Conservation (phyloP, 2,888 invertebrate genomes). For the Ceramica pisi region DNA sequence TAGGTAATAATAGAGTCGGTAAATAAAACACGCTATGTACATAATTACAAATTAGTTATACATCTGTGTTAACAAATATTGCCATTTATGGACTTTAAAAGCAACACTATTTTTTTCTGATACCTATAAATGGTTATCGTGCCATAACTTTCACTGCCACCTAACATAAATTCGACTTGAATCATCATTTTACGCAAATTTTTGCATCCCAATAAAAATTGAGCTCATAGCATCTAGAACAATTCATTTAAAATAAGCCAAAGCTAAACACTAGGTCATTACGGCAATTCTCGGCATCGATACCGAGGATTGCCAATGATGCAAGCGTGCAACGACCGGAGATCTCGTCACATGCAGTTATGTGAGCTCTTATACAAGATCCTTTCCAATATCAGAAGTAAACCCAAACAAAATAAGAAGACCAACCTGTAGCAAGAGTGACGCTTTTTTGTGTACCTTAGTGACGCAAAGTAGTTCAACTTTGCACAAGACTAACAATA, state of each 20-base stretch:
- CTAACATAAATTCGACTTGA: slow-evolving; percentile 5
- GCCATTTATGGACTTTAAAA: neutral
- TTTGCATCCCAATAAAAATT: neutral
- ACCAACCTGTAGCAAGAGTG: slow-evolving; percentile 41
- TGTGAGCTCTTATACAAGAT: slow-evolving; percentile 72
- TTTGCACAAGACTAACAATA: slow-evolving; percentile 8
- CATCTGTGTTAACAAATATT: neutral
- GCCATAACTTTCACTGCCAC: slow-evolving; percentile 8
- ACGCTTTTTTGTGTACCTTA: slow-evolving; percentile 1
- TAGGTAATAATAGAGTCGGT: neutral
- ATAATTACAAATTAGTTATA: neutral
- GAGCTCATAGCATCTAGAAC: slow-evolving; percentile 5
- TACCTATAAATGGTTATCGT: too few species aligned
- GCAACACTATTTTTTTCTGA: neutral
- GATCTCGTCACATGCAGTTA: slow-evolving; percentile 63
- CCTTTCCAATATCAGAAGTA: slow-evolving; percentile 66
- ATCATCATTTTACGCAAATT: slow-evolving; percentile 12
- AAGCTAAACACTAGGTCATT: slow-evolving; percentile 5
- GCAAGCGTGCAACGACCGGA: slow-evolving; percentile 53
- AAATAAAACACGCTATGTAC: neutral
- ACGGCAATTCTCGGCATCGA: slow-evolving; percentile 14
- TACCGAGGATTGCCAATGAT: slow-evolving; percentile 12
- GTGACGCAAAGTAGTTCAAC: slow-evolving; percentile 22
- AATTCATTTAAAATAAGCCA: slow-evolving; percentile 31
- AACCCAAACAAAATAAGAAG: slow-evolving; percentile 60